These are phyloP conservation scores for Centropus bengalensis DNA, from an alignment of 2,113 vertebrate genomes.

Conservation along the genomic window DNA sequence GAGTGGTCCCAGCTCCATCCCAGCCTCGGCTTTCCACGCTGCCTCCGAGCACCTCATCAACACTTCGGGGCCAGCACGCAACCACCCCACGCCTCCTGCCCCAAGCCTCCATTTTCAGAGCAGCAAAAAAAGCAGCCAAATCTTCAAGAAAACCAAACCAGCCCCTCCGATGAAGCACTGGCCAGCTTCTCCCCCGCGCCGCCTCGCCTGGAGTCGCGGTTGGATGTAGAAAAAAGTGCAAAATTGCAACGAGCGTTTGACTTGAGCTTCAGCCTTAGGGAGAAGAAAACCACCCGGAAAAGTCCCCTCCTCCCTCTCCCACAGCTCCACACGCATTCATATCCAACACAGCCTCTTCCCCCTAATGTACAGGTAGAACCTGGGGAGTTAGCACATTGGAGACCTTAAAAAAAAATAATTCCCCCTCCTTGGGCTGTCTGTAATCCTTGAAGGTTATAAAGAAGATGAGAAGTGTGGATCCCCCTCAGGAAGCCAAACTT, in stretches of 20 bases:
- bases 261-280: neutral
- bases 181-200: neutral
- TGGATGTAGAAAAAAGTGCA: constrained; percentile 34
- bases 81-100: neutral
- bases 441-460: neutral
- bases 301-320: neutral
- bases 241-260: neutral
- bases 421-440: neutral
- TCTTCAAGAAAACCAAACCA: neutral
- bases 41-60: neutral
- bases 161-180: neutral
- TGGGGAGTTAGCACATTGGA: neutral
- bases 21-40: neutral
- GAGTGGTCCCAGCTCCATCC: fast-evolving
- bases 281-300: neutral
- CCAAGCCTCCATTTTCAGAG: neutral
- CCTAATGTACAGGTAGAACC: fast-evolving
- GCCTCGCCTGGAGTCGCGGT: fast-evolving
- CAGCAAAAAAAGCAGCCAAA: neutral
- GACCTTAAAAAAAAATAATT: neutral
- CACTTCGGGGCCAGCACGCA: neutral
- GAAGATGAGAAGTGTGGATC: neutral
- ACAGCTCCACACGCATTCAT: fast-evolving
- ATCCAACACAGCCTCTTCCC: neutral
- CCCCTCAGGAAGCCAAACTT: neutral